Base-by-base conservation (phyloP, 2,888 invertebrate genomes). In the Trachelus iudaicus region DNA sequence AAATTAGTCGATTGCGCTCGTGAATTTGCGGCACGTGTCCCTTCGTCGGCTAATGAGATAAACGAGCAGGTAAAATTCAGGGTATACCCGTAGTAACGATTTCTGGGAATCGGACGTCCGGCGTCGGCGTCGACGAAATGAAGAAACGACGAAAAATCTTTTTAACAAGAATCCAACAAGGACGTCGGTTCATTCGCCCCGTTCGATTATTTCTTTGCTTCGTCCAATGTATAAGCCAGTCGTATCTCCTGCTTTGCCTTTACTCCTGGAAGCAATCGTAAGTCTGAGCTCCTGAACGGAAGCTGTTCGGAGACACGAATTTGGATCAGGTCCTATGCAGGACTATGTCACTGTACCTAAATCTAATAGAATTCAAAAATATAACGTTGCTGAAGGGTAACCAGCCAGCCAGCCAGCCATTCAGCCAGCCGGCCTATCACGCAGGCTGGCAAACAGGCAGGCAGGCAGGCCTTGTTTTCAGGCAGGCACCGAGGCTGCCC, bases 401-500 rank as follows among this genome's bases (percentile, higher is more conserved):
- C 69, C 77, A 34, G 74, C 23, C 33, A 73, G 76, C 33, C 76
- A 34, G 69, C 40, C 77, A 33, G 74, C 23, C 35, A 73, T 75
- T 31, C 75, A 75, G 69, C 69, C 34, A 35, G 34, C 33, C n/a
- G 33, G 23, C 56, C 69, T 23, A 23, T 23, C 56, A 56, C 23
- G 23, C 23, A 56, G 56, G 9, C 23, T 23, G 71, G 75, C 77
- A 79, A 76, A 73, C 73, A 56, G 23, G 56, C 56, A 56, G 56
- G 74, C 79, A 76, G 78, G 76, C 77, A 79, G 83, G 83, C 83
- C 86, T 87, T 87, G 87, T 87, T 88, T 88, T 85, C 85, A 85
- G 85, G 80, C 84, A 81, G 80, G 82, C 84, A 85, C 82, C 83
- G 86, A 85, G 86, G 85, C 85, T 88, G 88, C 87, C 89, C 88